Evolutionary conservation across 1,140 invertebrate species (phyloP).

Genomic region (Drosophila nikananu): DNA sequence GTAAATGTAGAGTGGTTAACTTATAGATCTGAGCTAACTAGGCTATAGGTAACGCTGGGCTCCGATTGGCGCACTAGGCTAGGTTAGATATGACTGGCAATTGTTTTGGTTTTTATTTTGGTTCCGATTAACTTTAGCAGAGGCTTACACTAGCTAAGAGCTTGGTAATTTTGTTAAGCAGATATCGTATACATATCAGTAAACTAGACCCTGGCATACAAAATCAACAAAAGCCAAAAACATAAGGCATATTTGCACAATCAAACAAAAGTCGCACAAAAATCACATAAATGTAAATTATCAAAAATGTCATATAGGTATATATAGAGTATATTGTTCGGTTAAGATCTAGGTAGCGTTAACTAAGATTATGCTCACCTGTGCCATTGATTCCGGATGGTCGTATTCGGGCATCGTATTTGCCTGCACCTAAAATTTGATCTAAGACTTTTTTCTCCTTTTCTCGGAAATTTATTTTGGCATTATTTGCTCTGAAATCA

Average conservation of each 20-base stretch:
- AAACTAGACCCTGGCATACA: conserved; percentile 1
- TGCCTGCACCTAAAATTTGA: conserved; percentile 94
- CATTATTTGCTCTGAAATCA: conserved; percentile 88
- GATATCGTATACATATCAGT: conserved; percentile 15
- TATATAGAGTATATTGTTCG: conserved; percentile 6
- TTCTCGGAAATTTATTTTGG: conserved; percentile 94
- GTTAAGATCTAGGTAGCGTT: conserved; percentile 23
- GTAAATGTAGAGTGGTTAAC: conserved; percentile 40
- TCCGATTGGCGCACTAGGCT: conserved; percentile 45
- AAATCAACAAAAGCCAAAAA: conserved; percentile 3
- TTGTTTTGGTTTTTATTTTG: background rate
- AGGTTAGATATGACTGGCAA: conserved; percentile 27
- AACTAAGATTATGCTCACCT: conserved; percentile 88
- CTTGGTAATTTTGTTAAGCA: conserved; percentile 18
- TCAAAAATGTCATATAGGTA: conserved; percentile 1
- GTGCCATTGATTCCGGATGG: conserved; percentile 96
- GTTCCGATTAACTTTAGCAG: conserved; percentile 16
- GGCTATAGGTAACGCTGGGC: conserved; percentile 38
- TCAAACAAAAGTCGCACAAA: conserved; percentile 7
- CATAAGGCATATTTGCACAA: conserved; percentile 1
- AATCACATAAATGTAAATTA: background rate
- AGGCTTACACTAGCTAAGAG: conserved; percentile 45
- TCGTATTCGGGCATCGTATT: conserved; percentile 96
- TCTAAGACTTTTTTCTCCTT: conserved; percentile 97
- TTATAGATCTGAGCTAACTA: conserved; percentile 61